phyloP scores from a whole-genome alignment of 2,113 vertebrate species.

The Natator depressus region DNA sequence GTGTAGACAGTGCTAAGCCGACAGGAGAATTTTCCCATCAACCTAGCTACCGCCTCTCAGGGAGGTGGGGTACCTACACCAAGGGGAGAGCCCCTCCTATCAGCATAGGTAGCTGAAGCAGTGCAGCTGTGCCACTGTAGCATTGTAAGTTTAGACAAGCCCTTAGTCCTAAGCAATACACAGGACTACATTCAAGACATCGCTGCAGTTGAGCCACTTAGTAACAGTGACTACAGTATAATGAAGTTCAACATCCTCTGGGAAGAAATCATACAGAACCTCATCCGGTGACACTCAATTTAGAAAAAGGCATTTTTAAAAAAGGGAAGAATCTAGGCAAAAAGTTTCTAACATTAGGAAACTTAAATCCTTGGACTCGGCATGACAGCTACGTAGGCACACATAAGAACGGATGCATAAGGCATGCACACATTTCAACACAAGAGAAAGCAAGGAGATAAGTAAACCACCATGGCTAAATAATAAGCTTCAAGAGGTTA shows the following conservation, averaged over 20 bases:
- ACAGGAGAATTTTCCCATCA: neutral
- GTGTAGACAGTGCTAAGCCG: neutral
- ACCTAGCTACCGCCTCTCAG: neutral
- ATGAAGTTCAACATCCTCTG: neutral
- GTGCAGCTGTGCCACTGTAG: neutral
- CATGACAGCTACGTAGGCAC: neutral
- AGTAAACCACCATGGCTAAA: neutral
- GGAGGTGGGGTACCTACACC: neutral
- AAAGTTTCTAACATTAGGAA: neutral
- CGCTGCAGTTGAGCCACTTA: neutral
- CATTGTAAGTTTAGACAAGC: too few species aligned
- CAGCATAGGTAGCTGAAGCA: too few species aligned
- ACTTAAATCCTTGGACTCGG: neutral
- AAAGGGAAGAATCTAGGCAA: neutral
- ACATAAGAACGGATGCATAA: neutral
- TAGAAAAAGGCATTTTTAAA: neutral
- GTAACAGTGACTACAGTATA: neutral
- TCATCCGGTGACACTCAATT: neutral
- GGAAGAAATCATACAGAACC: neutral
- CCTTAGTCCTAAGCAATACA: neutral
- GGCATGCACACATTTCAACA: neutral
- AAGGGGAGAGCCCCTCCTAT: neutral
- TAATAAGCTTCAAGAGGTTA: neutral
- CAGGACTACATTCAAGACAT: neutral
- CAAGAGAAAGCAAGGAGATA: neutral